Evolutionary conservation across 2,113 vertebrate species (phyloP).

Genomic region (Chloebia gouldiae): DNA sequence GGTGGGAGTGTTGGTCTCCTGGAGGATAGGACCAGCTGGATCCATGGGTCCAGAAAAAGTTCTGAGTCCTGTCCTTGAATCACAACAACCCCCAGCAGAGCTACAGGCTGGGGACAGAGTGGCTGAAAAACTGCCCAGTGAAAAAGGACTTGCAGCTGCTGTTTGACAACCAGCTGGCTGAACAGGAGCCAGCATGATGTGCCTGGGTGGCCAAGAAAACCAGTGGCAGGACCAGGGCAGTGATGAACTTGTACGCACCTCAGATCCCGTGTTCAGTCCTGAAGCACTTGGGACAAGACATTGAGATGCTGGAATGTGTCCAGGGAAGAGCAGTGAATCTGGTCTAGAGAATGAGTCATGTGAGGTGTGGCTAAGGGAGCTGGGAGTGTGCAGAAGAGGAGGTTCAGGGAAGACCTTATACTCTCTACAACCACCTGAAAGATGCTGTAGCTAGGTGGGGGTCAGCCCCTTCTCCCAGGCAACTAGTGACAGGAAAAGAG

Average conservation of each 20-base stretch:
- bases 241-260: background rate
- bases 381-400: background rate
- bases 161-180: background rate
- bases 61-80: background rate
- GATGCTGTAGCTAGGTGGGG: background rate
- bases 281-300: too few relatives aligned
- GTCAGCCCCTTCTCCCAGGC: background rate
- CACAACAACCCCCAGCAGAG: accelerated
- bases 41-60: too few relatives aligned
- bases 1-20: background rate
- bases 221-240: background rate
- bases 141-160: background rate
- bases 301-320: background rate
- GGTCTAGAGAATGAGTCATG: background rate
- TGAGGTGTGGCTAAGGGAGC: background rate
- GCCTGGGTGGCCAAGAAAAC: background rate
- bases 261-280: background rate
- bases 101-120: background rate
- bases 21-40: background rate
- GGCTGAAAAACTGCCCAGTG: background rate
- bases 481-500: background rate
- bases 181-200: accelerated
- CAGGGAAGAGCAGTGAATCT: background rate
- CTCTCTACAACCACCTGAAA: background rate
- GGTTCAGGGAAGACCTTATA: background rate